These are phyloP conservation scores for Propsilocerus akamusi DNA, from an alignment of 1,140 invertebrate species.

Conservation along the genomic window DNA sequence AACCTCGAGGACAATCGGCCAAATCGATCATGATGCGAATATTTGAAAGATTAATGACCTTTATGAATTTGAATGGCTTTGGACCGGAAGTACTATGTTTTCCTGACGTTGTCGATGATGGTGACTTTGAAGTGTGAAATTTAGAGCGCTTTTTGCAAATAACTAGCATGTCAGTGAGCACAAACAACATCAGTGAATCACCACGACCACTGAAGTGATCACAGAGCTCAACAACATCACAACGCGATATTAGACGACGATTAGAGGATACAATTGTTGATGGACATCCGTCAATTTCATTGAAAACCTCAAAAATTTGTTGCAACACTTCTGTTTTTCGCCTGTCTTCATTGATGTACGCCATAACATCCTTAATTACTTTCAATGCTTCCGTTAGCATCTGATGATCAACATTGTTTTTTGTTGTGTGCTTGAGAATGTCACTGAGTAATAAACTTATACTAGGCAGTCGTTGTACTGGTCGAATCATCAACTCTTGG, in stretches of 20 bases:
- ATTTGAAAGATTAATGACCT: conserved; percentile 66
- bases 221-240: conserved; percentile 77
- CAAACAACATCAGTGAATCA: conserved; percentile 70
- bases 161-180: conserved; percentile 88
- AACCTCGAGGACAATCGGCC: conserved; percentile 70
- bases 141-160: conserved; percentile 77
- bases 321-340: conserved; percentile 85
- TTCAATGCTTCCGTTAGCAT: conserved; percentile 70
- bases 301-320: conserved; percentile 92
- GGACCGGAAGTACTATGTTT: conserved; percentile 13
- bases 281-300: conserved; percentile 94
- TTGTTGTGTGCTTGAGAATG: conserved; percentile 77
- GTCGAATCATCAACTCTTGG: conserved; percentile 86
- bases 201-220: conserved; percentile 72
- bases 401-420: conserved; percentile 67
- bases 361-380: conserved; percentile 83
- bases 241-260: conserved; percentile 65
- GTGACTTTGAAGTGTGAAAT: conserved; percentile 48
- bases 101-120: conserved; percentile 30
- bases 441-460: conserved; percentile 86
- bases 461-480: conserved; percentile 90
- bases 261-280: conserved; percentile 81
- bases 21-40: conserved; percentile 79
- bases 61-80: conserved; percentile 82
- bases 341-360: conserved; percentile 94